Base-by-base conservation (phyloP, 2,797 vertebrate genomes). In the Alca torda region DNA sequence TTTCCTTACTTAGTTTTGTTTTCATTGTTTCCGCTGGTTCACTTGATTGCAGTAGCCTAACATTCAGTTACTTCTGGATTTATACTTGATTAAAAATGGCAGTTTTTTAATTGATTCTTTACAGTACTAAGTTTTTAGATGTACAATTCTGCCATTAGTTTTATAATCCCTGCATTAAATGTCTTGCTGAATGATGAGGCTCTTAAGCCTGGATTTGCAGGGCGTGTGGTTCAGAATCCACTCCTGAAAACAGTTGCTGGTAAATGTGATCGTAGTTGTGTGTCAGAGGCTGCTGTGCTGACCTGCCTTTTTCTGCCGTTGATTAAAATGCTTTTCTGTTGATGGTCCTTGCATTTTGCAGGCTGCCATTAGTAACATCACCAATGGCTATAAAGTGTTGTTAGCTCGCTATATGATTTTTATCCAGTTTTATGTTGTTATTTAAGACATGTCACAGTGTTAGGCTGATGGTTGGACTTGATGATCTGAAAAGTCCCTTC, bases 11-110 rank as follows among this genome's bases (percentile, higher is more conserved):
- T 73, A 33, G 39, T 87, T 95, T 93, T 73, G 28, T 7, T 83
- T 96, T 97, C 82, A 56, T 90, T 93, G 56, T 70, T 89, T 88
- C 53, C n/a, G 6, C 24, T 61, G 26, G 28, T 83, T 91, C 75
- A 16, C 60, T 92, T 95, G 56, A 78, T 61, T 64, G 23, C 33
- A 73, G 39, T 81, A 93, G 41, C 70, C 50, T 74, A 65, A 54
- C 16, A 46, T 89, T 87, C 10, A 15, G n/a, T 60, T 92, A 65
- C 59, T 93, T 88, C 6, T 87, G 81, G 23, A 78, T 94, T 94
- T 94, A 24, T 41, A 15, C 45, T 63, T 90, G 45, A 81, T 84
- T 68, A 76, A 95, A 92, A 64, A 12, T 39, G 8, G 4, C 3
- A 4, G 1, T 0, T 0, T 7, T 20, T 46, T 65, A 75, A 17